These are phyloP conservation scores for Odocoileus hemionus DNA, from an alignment of 2,113 vertebrate genomes.

Conservation along the genomic window DNA sequence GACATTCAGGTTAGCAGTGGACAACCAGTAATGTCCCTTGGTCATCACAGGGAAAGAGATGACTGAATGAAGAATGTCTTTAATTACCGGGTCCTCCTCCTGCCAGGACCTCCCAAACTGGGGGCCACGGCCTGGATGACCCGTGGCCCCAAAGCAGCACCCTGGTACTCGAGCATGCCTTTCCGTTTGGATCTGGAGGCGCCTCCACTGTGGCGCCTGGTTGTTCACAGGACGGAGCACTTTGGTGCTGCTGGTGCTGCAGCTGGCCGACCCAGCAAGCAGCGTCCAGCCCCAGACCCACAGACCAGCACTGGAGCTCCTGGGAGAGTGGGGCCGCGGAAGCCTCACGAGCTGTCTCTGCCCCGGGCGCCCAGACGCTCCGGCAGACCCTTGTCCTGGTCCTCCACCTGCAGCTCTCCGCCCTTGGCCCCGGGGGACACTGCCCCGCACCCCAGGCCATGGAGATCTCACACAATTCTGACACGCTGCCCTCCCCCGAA, in stretches of 20 bases:
- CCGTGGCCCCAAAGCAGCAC: not conserved
- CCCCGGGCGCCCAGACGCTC: rapidly evolving
- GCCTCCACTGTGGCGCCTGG: not conserved
- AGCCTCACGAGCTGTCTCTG: not conserved
- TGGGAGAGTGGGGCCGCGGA: rapidly evolving
- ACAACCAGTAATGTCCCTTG: not conserved
- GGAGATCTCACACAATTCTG: not conserved
- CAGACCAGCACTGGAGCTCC: rapidly evolving
- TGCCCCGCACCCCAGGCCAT: rapidly evolving
- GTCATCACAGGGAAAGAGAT: not conserved
- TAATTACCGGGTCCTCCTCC: not conserved
- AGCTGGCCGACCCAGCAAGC: rapidly evolving
- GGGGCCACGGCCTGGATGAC: not conserved
- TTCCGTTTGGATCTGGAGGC: not conserved
- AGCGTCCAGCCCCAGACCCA: rapidly evolving
- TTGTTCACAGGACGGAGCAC: not conserved
- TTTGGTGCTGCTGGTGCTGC: not conserved
- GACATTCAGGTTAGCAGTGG: not conserved
- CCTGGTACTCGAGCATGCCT: rapidly evolving
- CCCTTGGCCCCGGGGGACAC: not conserved
- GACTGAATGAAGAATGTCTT: not conserved
- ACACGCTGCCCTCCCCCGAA: not conserved
- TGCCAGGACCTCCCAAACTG: not conserved
- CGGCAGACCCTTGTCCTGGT: rapidly evolving
- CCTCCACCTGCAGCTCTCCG: too few relatives aligned